phyloP scores from a whole-genome alignment of 1,140 invertebrate species.

The Bombus huntii region DNA sequence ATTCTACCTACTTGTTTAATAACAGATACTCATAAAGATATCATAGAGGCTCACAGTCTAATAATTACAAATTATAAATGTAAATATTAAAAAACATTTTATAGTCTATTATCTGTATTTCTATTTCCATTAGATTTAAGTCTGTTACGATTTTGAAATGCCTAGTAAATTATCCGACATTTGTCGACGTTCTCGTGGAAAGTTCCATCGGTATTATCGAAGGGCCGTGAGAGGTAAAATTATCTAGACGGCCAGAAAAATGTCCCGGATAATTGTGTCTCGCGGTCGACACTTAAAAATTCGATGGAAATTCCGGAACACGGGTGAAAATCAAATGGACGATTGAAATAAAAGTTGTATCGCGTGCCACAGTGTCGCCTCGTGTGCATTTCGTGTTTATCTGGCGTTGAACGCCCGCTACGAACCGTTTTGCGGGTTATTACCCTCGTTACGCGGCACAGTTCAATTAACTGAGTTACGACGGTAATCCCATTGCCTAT shows the following conservation, averaged over 20 bases:
- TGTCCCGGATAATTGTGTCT: background rate
- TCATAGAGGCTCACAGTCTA: too few relatives aligned
- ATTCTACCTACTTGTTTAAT: too few relatives aligned
- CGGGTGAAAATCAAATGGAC: background rate
- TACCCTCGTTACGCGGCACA: slow-evolving; percentile 70
- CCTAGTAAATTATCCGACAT: background rate
- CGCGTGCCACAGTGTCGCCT: background rate
- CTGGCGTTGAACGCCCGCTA: slow-evolving; percentile 19
- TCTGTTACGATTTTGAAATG: background rate
- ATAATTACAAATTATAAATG: too few relatives aligned
- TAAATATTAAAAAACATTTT: background rate
- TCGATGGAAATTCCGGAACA: background rate
- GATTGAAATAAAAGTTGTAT: slow-evolving; percentile 20
- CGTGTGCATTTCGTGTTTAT: slow-evolving; percentile 24
- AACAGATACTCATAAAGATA: too few relatives aligned
- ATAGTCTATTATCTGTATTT: too few relatives aligned
- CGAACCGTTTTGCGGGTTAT: slow-evolving; percentile 59
- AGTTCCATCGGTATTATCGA: background rate
- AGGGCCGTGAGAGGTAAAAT: background rate
- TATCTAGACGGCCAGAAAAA: background rate
- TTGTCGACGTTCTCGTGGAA: background rate
- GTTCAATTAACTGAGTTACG: slow-evolving; percentile 76
- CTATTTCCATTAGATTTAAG: background rate
- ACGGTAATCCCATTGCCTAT: slow-evolving; percentile 67
- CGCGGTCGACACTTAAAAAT: background rate